These are phyloP conservation scores for Eubasilissa regina DNA, from an alignment of 1,140 invertebrate genomes.

Conservation along the genomic window DNA sequence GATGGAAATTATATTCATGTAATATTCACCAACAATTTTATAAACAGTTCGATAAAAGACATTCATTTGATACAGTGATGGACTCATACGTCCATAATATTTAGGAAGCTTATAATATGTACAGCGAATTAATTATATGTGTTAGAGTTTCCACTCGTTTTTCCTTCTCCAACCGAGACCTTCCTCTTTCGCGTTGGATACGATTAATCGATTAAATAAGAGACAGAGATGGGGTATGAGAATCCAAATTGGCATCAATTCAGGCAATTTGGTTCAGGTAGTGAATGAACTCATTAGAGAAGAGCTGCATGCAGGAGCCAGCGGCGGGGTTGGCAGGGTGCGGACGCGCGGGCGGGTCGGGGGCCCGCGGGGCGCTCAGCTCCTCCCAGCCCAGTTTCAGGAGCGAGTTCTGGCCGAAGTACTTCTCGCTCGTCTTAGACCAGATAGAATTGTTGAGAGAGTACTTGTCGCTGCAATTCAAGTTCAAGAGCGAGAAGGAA, in stretches of 20 bases:
- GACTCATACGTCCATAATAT: conserved; percentile 19
- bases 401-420: conserved; percentile 64
- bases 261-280: conserved; percentile 76
- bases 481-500: conserved; percentile 67
- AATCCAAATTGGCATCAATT: conserved; percentile 21
- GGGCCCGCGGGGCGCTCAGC: conserved; percentile 60
- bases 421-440: conserved; percentile 60
- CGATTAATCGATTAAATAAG: neutral
- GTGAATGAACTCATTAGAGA: conserved; percentile 75
- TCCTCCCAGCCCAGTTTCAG: conserved; percentile 63
- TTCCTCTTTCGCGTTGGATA: too few species aligned
- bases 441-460: conserved; percentile 62
- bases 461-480: conserved; percentile 61
- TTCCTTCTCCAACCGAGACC: neutral
- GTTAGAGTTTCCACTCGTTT: neutral
- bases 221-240: neutral
- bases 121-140: conserved; percentile 24
- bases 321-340: conserved; percentile 61
- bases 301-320: conserved; percentile 72
- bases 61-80: conserved; percentile 23
- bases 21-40: conserved; percentile 37
- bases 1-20: conserved; percentile 24
- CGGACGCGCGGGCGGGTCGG: conserved; percentile 58
- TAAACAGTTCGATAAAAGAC: conserved; percentile 44
- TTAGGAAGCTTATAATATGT: conserved; percentile 20